Percentiles rank a stretch among this genome's conserved stretches.
Conservation (phyloP, 2,888 invertebrate genomes). For the Athalia cordata region DNA sequence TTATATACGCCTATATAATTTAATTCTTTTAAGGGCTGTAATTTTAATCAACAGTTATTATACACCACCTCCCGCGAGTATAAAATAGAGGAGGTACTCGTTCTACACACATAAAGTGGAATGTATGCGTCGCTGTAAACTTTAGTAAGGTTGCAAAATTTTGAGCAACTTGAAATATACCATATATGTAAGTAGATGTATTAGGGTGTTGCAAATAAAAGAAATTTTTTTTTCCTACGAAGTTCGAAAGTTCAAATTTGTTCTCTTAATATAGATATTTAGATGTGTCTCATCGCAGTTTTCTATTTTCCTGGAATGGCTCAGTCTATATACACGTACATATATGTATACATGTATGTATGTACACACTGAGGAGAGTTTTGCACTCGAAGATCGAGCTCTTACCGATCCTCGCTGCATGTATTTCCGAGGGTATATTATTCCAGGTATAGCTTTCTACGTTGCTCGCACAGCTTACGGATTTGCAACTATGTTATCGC, state of each 20-base stretch:
- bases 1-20: neutral
- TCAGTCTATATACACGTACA: neutral
- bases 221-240: no score
- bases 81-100: neutral
- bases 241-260: no score
- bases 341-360: constrained; percentile 10
- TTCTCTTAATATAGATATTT: no score
- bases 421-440: constrained; percentile 38
- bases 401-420: constrained; percentile 19
- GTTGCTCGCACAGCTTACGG: constrained; percentile 12
- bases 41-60: constrained; percentile 1
- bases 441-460: constrained; percentile 5
- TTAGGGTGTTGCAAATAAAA: no score
- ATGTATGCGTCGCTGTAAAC: neutral
- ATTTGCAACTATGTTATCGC: constrained; percentile 47
- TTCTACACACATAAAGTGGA: neutral
- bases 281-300: no score
- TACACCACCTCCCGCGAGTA: neutral
- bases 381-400: constrained; percentile 19
- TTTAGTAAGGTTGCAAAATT: neutral
- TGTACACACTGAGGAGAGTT: constrained; percentile 3
- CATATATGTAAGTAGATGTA: neutral
- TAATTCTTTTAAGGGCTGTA: constrained; percentile 8
- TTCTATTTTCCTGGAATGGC: no score
- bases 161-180: neutral